phyloP scores from a whole-genome alignment of 2,113 vertebrate genomes.

The Uropsilus gracilis region DNA sequence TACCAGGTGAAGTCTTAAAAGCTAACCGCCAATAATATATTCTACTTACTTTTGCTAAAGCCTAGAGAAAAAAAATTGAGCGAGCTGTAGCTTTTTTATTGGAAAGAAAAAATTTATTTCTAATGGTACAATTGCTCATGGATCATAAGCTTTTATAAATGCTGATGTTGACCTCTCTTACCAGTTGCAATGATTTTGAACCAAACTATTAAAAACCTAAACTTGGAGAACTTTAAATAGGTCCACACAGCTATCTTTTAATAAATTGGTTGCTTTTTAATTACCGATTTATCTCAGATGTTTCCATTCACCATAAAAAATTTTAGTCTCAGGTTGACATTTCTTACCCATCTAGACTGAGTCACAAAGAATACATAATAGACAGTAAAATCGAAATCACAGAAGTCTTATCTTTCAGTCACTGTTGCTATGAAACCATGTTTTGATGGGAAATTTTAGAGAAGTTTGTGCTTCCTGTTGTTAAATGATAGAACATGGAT shows the following conservation, averaged over 20 bases:
- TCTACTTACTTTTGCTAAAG: slow-evolving; percentile 3
- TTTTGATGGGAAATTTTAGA: slow-evolving; percentile 70
- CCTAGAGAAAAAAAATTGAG: not conserved
- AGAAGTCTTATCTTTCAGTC: slow-evolving; percentile 46
- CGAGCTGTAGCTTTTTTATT: not conserved
- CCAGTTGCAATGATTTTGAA: slow-evolving; percentile 43
- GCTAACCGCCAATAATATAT: not conserved
- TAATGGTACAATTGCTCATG: not conserved
- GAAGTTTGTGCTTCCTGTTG: slow-evolving; percentile 74
- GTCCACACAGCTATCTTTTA: not conserved
- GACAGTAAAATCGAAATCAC: slow-evolving; percentile 71
- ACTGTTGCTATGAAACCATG: slow-evolving; percentile 67
- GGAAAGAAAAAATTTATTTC: not conserved
- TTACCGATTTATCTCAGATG: not conserved
- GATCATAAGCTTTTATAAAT: not conserved
- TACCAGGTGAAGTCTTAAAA: not conserved
- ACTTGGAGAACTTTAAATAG: not conserved
- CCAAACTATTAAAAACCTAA: slow-evolving; percentile 19
- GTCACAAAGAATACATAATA: slow-evolving; percentile 63
- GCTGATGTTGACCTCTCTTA: too few species aligned
- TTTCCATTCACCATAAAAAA: slow-evolving; percentile 45
- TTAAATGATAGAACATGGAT: slow-evolving; percentile 73
- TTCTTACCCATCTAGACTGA: slow-evolving; percentile 61
- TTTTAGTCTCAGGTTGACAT: slow-evolving; percentile 33
- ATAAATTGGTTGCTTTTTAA: slow-evolving; percentile 13